Base-by-base conservation (phyloP, 2,797 vertebrate species). In the Carduelis carduelis region DNA sequence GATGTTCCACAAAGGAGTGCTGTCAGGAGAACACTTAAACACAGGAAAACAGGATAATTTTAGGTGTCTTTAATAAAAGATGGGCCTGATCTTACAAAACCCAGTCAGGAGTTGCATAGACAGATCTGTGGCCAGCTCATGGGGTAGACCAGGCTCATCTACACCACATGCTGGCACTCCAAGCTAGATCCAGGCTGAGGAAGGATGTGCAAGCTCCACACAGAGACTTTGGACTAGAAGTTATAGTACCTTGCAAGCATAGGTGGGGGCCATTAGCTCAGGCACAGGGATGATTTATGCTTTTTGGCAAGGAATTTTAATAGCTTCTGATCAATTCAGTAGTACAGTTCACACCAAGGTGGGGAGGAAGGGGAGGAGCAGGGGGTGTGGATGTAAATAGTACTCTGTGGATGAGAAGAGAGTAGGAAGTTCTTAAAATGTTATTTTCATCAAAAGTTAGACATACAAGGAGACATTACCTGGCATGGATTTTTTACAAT, bases 341-440 rank as follows among this genome's bases (percentile, higher is more conserved):
- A 4, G 4, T 37, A 5, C 10, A 32, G 12, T 35, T 92, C 37
- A 39, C 37, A 2, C 2, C 79, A 50, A 80, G 14, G 14, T 0
- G 0, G 12, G 5, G 24, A 34, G 17, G 26, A 46, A 83, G 7
- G 19, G 0, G 1, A 43, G 11, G 4, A 86, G 10, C 1, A 4
- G 24, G 17, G 17, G 4, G 17, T 34, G 11, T 0, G 2, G 11
- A 12, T 12, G 5, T 47, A 35, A 79, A 26, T 37, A 64, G 39
- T 16, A 27, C 9, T 66, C 15, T 39, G 17, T 41, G 19, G 21
- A 20, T 59, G 30, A 17, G 68, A 90, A 77, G 22, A 77, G 35
- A 81, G 17, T 12, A 65, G 35, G n/a, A 94, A 57, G 14, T 63
- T n/a, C 44, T 65, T 49, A 50, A 66, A 69, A 70, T 15, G 5